Conservation (phyloP, 2,797 vertebrate genomes). For the Phylloscopus collybita region DNA sequence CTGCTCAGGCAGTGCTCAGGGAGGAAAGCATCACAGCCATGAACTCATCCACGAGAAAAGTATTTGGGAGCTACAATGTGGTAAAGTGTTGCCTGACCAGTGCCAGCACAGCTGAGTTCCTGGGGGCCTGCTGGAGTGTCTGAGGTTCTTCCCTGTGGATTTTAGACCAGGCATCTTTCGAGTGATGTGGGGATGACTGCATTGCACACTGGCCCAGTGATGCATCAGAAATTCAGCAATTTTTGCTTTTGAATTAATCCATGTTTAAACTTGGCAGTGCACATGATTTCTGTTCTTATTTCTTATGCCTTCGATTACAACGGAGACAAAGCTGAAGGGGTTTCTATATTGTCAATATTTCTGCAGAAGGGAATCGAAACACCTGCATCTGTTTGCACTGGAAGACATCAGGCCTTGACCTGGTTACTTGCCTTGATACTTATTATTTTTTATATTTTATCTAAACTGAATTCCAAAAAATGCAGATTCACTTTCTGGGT, state of each 20-base stretch:
- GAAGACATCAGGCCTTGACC: not conserved
- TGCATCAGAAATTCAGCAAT: not conserved
- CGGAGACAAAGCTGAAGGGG: not conserved
- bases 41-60: not conserved
- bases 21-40: not conserved
- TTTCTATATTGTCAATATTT: not conserved
- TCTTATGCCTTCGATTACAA: not conserved
- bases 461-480: not conserved
- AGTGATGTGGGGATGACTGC: not conserved
- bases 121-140: not conserved
- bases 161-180: not conserved
- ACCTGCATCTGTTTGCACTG: not conserved
- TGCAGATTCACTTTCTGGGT: not conserved
- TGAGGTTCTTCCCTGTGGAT: not conserved
- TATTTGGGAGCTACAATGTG: not conserved
- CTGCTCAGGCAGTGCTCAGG: fast-evolving
- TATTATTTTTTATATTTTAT: not conserved
- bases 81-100: not conserved
- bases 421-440: not conserved
- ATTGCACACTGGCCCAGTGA: not conserved
- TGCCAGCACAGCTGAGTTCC: not conserved
- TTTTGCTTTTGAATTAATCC: not conserved
- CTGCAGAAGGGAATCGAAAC: not conserved
- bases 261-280: not conserved
- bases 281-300: not conserved